Base-by-base conservation (phyloP, 2,888 invertebrate genomes). In the Drosophila infuscata region DNA sequence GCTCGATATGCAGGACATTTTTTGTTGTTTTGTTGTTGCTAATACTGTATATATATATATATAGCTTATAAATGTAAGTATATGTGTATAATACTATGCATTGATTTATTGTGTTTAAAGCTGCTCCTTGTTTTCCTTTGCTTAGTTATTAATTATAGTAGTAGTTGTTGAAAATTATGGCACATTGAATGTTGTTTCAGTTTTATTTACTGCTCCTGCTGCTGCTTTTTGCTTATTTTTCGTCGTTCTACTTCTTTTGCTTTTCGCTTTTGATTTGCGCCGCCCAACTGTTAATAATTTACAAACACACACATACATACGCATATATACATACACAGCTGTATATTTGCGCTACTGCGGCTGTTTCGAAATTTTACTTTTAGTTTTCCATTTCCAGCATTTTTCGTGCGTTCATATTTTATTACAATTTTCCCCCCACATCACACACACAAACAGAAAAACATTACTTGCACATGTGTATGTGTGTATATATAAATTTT, bases 1-100 rank as follows among this genome's bases (percentile, higher is more conserved):
- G 79, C 92, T 93, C 75, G 93, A 93, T 86, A 93, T 93, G 89
- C 93, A 93, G 91, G 93, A 93, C 93, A 93, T 93, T 82, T 90
- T 92, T 54, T 65, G 73, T 62, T 70, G 36, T 60, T 58, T 56
- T 74, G 41, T 70, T 68, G 70, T 74, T 70, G 70, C 70, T 89
- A 86, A 84, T 85, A 89, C 80, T 89, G 89, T 82, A 68, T 74
- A 77, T 65, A 69, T 63, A 69, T 71, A 29, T 54, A 25, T 72
- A 46, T 25, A 25, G 46, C 46, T 46, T 70, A 79, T 56, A 59
- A 66, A 62, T 56, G 43, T 59, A 73, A 43, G 46, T 60, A 56
- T 69, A 49, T 25, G 15, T 46, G 15, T 46, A 25, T 63, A 64
- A 25, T 46, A 46, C 8, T 64, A 54, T 56, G 38, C 56, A 56